These are phyloP conservation scores for Gymnothorax javanicus DNA, from an alignment of 2,797 vertebrate species.

Conservation along the genomic window DNA sequence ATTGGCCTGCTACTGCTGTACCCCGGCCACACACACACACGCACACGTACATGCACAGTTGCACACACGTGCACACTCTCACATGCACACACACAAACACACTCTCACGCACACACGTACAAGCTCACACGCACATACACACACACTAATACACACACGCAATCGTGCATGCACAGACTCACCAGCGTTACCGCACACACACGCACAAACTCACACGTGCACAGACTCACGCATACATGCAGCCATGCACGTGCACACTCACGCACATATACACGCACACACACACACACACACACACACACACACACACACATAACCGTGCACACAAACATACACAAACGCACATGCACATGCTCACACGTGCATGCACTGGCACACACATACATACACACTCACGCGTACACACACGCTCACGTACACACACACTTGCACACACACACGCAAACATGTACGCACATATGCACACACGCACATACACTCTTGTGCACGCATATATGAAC, in stretches of 20 bases:
- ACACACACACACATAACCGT: neutral
- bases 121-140: neutral
- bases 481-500: no score
- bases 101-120: neutral
- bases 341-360: slow-evolving; percentile 29
- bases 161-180: slow-evolving; percentile 28
- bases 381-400: no score
- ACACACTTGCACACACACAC: neutral
- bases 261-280: neutral
- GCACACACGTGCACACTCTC: no score
- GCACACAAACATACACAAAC: neutral
- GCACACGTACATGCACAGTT: no score
- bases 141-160: neutral
- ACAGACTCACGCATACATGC: no score
- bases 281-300: neutral
- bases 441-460: neutral
- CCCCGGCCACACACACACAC: neutral
- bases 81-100: no score
- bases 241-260: neutral
- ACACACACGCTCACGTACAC: neutral
- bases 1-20: neutral
- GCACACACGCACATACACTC: slow-evolving; percentile 8
- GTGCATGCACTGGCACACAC: no score
- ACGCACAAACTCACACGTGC: no score
- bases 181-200: neutral